These are phyloP conservation scores for Lagopus leucura DNA, from an alignment of 2,113 vertebrate species.

Conservation along the genomic window DNA sequence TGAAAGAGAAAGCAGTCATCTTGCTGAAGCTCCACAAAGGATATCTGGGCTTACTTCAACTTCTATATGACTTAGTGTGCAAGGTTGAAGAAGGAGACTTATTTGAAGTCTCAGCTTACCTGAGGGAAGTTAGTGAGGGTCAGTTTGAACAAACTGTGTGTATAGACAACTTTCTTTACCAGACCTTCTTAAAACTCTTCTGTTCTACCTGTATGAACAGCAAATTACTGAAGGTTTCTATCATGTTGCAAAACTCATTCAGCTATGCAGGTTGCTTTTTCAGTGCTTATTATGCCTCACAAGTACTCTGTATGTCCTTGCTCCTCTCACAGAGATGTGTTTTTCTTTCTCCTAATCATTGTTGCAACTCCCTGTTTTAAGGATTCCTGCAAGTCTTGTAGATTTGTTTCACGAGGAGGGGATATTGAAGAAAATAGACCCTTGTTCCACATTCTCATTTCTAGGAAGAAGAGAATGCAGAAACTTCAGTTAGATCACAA, in stretches of 20 bases:
- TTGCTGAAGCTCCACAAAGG: background rate
- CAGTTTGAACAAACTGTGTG: background rate
- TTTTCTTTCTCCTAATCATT: background rate
- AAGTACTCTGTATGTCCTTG: background rate
- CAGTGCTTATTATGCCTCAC: background rate
- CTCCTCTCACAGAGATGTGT: accelerated
- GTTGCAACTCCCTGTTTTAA: background rate
- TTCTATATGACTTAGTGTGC: background rate
- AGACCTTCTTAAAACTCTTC: background rate
- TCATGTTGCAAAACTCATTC: background rate
- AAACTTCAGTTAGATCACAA: background rate
- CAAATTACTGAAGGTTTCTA: background rate
- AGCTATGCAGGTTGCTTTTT: background rate
- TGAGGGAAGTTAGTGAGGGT: background rate
- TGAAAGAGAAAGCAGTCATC: background rate
- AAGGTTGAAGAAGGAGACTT: background rate
- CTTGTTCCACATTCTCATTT: background rate
- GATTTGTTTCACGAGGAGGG: background rate
- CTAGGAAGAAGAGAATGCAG: background rate
- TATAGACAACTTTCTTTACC: background rate
- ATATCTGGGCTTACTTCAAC: background rate
- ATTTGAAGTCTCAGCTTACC: no score
- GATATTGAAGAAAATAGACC: accelerated
- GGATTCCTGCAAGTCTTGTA: background rate
- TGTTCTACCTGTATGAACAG: background rate